A percentile compares a stretch with the other conserved stretches of the same genome.
These are phyloP conservation scores for Anarrhichthys ocellatus DNA, from an alignment of 2,113 vertebrate genomes.

Conservation along the genomic window DNA sequence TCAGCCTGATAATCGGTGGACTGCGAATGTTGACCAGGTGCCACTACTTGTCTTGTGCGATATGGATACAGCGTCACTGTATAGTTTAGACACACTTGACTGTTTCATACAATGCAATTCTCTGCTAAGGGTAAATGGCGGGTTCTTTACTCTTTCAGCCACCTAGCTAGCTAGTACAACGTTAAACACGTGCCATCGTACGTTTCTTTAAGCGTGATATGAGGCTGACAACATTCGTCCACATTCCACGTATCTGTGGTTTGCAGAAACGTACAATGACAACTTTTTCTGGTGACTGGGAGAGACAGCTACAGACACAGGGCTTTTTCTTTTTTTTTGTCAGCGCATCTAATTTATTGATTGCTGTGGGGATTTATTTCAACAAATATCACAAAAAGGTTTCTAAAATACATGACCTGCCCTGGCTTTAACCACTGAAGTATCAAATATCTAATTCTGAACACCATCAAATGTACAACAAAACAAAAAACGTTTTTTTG, in stretches of 20 bases:
- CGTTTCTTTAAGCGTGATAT: too few relatives aligned
- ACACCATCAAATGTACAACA: background rate
- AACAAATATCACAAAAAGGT: background rate
- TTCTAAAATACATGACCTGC: background rate
- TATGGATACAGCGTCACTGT: background rate
- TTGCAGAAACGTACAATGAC: too few relatives aligned
- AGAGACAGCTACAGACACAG: background rate
- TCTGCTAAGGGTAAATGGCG: background rate
- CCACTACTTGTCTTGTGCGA: background rate
- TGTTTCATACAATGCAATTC: background rate
- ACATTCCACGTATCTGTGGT: too few relatives aligned
- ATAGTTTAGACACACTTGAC: background rate
- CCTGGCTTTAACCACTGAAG: background rate
- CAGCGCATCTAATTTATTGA: background rate
- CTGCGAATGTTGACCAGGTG: background rate
- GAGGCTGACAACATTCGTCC: too few relatives aligned
- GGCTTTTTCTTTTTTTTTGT: background rate
- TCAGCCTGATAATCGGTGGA: background rate
- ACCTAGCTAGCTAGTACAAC: background rate
- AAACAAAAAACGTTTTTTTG: too few relatives aligned
- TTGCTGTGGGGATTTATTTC: background rate
- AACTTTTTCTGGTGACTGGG: too few relatives aligned
- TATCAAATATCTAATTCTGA: background rate
- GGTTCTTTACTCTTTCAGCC: background rate
- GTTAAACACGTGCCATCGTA: too few relatives aligned